Base-by-base conservation (phyloP, 2,888 invertebrate genomes). In the Dicycla oo region DNA sequence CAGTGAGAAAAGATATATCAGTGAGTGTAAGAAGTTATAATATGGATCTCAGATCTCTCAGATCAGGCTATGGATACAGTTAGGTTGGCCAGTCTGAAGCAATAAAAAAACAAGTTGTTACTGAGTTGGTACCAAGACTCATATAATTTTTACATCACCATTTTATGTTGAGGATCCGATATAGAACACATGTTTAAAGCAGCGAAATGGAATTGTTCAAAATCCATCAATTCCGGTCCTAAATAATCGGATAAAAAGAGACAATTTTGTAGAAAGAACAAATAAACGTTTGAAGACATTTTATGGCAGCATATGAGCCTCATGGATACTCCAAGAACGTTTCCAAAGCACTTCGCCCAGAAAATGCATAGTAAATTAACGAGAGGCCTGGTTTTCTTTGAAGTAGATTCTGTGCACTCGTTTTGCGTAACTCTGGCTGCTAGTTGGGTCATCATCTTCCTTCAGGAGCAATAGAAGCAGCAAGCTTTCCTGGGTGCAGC, bases 401-500 rank as follows among this genome's bases (percentile, higher is more conserved):
- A 6, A 11, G n/a, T 64, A 13, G 56, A 10, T 47, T 71, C 65
- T n/a, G 49, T 47, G 11, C 49, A 47, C n/a, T 60, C 49, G 60
- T 60, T 51, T 60, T 57, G 71, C 56, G 58, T 63, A 20, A 65
- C n/a, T 51, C 10, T 82, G n/a, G 47, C 38, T 53, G 60, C n/a
- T 60, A 65, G 30, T 49, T 67, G 23, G 10, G 30, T 51, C 7
- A 66, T 56, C 83, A 82, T 81, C 15, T 57, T 67, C 5, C 30
- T 26, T 81, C 89, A 93, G 3, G 91, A 88, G 81, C 95, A 95
- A 78, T 93, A 90, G 79, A 86, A 93, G 72, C 94, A 95, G 79
- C 94, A 94, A 11, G 91, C 88, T 65, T 89, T 93, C 40, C 94
- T 91, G 0, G 95, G 94, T 1, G 93, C 90, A 8, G 95, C 95